Evolutionary conservation across 2,113 vertebrate species (phyloP).

Genomic region (Sander vitreus): DNA sequence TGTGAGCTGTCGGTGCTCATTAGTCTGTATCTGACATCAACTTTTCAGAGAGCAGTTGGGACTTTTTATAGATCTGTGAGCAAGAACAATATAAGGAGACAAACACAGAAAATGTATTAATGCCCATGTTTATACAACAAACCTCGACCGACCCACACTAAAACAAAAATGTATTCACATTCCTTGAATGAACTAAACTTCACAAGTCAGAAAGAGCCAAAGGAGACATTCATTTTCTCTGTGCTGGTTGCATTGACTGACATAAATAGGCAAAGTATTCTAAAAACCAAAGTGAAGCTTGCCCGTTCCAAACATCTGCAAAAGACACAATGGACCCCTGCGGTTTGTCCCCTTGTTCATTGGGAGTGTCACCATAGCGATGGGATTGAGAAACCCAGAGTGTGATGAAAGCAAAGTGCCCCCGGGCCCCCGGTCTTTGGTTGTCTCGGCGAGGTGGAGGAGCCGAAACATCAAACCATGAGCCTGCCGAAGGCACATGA

Average conservation of each 20-base stretch:
- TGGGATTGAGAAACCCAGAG: constrained; percentile 50
- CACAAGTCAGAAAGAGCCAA: not conserved
- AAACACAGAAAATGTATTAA: not conserved
- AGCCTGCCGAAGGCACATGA: constrained; percentile 53
- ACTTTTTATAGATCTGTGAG: not conserved
- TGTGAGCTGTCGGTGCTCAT: not conserved
- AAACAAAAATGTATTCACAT: not conserved
- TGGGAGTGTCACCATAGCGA: constrained; percentile 68
- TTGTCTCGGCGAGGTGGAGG: constrained; percentile 51
- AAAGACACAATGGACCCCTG: constrained; percentile 32
- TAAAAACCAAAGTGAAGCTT: constrained; percentile 8
- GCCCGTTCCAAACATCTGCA: constrained; percentile 42
- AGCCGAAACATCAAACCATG: constrained; percentile 56
- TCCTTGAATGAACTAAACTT: not conserved
- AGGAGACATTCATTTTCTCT: not conserved
- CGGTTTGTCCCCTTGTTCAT: constrained; percentile 7
- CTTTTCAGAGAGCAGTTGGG: not conserved
- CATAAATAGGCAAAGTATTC: not conserved
- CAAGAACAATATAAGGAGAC: not conserved
- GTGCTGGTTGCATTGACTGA: not conserved
- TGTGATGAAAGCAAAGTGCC: constrained; percentile 56
- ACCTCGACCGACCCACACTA: not conserved
- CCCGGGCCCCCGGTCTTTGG: constrained; percentile 39
- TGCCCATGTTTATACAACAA: not conserved
- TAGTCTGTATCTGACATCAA: not conserved